Evolutionary conservation across 2,797 vertebrate genomes (phyloP).

Genomic region (Pangasius djambal): DNA sequence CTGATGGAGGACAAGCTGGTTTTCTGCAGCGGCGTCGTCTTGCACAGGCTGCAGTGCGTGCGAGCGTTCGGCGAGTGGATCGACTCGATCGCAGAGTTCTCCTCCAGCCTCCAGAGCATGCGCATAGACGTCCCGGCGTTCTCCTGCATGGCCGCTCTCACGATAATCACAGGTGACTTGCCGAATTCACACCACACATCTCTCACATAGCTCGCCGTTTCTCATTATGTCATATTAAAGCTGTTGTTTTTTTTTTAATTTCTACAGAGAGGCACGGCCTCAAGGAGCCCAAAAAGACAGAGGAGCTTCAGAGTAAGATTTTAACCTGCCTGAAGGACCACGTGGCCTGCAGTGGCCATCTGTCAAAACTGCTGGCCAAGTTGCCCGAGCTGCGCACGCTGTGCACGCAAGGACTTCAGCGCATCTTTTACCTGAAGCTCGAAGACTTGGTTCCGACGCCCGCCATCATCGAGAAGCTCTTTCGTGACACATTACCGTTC

Average conservation of each 20-base stretch:
- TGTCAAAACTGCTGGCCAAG: constrained; percentile 94
- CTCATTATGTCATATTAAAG: not conserved
- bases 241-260: not conserved
- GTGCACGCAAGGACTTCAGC: constrained; percentile 96
- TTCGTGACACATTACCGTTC: constrained; percentile 96
- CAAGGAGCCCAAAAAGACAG: constrained; percentile 90
- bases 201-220: not conserved
- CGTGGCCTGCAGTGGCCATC: constrained; percentile 82
- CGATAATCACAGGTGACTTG: constrained; percentile 89
- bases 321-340: constrained; percentile 91
- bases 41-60: constrained; percentile 92
- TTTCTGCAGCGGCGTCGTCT: constrained; percentile 94
- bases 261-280: constrained; percentile 91
- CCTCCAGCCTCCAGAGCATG: constrained; percentile 92
- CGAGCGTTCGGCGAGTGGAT: constrained; percentile 98
- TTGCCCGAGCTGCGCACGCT: constrained; percentile 93
- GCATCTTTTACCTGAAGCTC: constrained; percentile 98
- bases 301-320: constrained; percentile 93
- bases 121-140: constrained; percentile 93
- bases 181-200: not conserved
- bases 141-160: constrained; percentile 91
- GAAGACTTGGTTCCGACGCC: constrained; percentile 97
- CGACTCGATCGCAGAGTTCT: constrained; percentile 94
- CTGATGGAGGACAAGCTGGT: constrained; percentile 92
- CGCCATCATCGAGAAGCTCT: constrained; percentile 96